phyloP scores from a whole-genome alignment of 2,888 invertebrate species.

The Gasteruption jaculator region DNA sequence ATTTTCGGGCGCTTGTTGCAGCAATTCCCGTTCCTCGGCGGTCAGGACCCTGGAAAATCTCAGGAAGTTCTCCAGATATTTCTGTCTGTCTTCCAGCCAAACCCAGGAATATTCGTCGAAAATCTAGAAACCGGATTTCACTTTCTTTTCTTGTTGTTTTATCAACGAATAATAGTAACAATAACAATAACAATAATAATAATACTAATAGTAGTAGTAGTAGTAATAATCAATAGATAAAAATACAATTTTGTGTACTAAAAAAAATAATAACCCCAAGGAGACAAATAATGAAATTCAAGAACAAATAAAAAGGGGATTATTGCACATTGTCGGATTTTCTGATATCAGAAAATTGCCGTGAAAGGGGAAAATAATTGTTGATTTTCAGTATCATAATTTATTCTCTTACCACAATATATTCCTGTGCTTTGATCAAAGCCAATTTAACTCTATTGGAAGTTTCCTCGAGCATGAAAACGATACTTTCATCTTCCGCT shows the following conservation, averaged over 20 bases:
- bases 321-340: no score
- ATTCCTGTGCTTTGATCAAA: slow-evolving; percentile 33
- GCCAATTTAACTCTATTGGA: slow-evolving; percentile 38
- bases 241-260: no score
- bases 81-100: slow-evolving; percentile 76
- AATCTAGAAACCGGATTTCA: slow-evolving; percentile 22
- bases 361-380: no score
- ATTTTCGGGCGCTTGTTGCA: slow-evolving; percentile 36
- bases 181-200: no score
- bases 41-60: slow-evolving; percentile 62
- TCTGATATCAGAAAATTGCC: no score
- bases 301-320: no score
- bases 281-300: no score
- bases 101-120: slow-evolving; percentile 71
- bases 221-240: no score
- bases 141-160: not conserved
- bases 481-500: slow-evolving; percentile 39
- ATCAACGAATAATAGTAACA: no score
- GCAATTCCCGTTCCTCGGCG: slow-evolving; percentile 71
- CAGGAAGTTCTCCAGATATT: slow-evolving; percentile 73
- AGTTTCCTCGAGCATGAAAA: slow-evolving; percentile 44
- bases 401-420: slow-evolving; percentile 33
- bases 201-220: no score
- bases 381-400: no score
- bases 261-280: no score